These are phyloP conservation scores for Helicorthomorpha holstii DNA, from an alignment of 1,140 invertebrate genomes.

Conservation along the genomic window DNA sequence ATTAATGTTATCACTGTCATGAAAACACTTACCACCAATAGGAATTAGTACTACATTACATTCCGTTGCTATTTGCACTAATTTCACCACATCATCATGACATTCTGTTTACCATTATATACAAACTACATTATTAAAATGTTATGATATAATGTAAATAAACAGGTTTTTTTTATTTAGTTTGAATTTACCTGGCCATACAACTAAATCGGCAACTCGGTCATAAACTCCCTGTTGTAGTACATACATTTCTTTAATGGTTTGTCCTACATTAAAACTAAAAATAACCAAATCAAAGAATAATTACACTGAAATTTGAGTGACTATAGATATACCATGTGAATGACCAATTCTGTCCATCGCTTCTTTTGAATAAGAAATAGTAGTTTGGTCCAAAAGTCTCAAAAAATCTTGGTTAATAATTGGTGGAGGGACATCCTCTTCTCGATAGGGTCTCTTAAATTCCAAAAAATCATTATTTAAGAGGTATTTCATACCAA, in stretches of 20 bases:
- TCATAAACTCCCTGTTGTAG: conserved; percentile 50
- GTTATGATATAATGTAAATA: background rate
- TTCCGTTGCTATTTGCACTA: conserved; percentile 58
- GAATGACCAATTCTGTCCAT: conserved; percentile 71
- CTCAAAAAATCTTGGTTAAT: conserved; percentile 38
- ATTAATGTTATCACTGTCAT: background rate
- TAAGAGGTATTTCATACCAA: no score
- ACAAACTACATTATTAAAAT: background rate
- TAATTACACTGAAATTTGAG: background rate
- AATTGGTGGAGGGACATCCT: conserved; percentile 24
- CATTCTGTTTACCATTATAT: conserved; percentile 31
- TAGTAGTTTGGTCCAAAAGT: conserved; percentile 36
- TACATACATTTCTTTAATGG: conserved; percentile 70
- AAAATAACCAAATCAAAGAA: background rate
- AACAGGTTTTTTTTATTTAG: background rate
- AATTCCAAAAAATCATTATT: no score
- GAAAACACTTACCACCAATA: conserved; percentile 48
- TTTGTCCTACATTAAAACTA: conserved; percentile 43
- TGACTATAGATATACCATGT: conserved; percentile 49
- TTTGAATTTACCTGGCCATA: conserved; percentile 58
- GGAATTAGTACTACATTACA: conserved; percentile 77
- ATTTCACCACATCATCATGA: conserved; percentile 62
- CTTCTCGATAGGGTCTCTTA: no score
- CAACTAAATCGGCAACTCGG: conserved; percentile 79
- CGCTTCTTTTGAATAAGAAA: conserved; percentile 56